phyloP scores from a whole-genome alignment of 30 jellyfish, hydroid and myxozoan genomes.

The Turritopsis rubra region DNA sequence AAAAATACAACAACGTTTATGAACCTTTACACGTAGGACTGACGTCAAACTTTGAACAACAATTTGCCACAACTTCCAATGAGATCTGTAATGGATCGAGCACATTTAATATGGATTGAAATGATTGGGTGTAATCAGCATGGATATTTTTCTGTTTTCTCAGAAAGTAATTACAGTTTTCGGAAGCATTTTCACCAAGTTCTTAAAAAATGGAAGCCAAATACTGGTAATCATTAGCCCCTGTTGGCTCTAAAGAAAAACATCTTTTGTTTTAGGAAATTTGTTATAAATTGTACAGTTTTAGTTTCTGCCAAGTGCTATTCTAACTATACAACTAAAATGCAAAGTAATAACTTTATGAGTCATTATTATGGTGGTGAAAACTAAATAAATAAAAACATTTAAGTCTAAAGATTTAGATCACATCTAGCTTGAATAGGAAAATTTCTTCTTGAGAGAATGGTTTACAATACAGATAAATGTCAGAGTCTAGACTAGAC shows the following conservation, averaged over 20 bases:
- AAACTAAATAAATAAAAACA: too few species aligned
- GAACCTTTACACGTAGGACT: conserved; percentile 37
- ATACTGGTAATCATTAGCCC: conserved; percentile 29
- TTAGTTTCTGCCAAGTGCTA: not conserved
- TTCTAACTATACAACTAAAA: not conserved
- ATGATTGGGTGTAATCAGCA: conserved; percentile 40
- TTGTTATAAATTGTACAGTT: too few species aligned
- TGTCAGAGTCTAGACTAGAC: too few species aligned
- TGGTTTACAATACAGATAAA: too few species aligned
- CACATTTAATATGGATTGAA: conserved; percentile 60
- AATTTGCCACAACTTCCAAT: conserved; percentile 45
- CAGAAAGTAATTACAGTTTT: conserved; percentile 38
- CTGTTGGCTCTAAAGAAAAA: not conserved
- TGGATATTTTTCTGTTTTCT: conserved; percentile 42
- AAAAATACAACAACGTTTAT: not conserved
- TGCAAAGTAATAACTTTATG: too few species aligned
- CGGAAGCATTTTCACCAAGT: conserved; percentile 37
- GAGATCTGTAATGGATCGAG: conserved; percentile 70
- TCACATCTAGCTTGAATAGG: too few species aligned
- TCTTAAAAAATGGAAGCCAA: conserved; percentile 34
- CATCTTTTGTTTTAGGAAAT: not conserved
- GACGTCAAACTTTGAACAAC: conserved; percentile 44
- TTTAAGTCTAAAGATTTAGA: too few species aligned
- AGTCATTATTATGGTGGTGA: too few species aligned
- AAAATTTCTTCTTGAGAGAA: too few species aligned